A percentile compares a stretch with the other conserved stretches of the same genome.
These are phyloP conservation scores for Cololabis saira DNA, from an alignment of 2,113 vertebrate genomes.

Conservation along the genomic window DNA sequence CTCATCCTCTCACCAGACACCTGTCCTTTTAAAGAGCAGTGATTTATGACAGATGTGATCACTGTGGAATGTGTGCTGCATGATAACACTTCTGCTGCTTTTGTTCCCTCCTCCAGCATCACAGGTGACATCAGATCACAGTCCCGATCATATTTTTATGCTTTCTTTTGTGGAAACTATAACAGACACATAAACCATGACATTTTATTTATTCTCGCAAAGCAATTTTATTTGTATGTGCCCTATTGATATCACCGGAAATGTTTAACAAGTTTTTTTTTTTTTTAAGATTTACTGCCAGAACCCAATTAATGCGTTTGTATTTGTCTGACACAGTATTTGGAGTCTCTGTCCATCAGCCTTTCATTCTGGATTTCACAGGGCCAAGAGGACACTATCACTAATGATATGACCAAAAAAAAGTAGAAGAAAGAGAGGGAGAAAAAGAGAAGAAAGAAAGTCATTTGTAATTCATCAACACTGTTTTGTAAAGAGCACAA, in stretches of 20 bases:
- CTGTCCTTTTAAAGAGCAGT: constrained; percentile 61
- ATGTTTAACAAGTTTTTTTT: constrained; percentile 83
- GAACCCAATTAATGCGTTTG: constrained; percentile 81
- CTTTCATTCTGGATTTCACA: constrained; percentile 76
- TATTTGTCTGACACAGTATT: constrained; percentile 80
- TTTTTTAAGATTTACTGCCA: constrained; percentile 81
- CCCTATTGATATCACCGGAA: constrained; percentile 84
- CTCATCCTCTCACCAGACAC: constrained; percentile 81
- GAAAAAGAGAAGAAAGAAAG: constrained; percentile 4
- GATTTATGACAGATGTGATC: constrained; percentile 81
- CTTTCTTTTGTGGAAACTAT: constrained; percentile 62
- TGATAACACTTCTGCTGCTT: constrained; percentile 82
- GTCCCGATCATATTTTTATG: constrained; percentile 74
- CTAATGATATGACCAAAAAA: constrained; percentile 27
- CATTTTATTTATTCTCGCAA: constrained; percentile 75
- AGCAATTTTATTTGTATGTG: constrained; percentile 50
- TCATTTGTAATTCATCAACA: constrained; percentile 40
- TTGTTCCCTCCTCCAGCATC: constrained; percentile 78
- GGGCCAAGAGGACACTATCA: constrained; percentile 74
- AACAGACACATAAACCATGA: constrained; percentile 54
- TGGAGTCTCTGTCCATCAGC: constrained; percentile 81
- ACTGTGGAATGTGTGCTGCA: constrained; percentile 83
- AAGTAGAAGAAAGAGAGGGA: constrained; percentile 5
- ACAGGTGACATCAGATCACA: constrained; percentile 84
- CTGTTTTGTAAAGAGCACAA: constrained; percentile 43